phyloP scores from a whole-genome alignment of 2,113 vertebrate genomes.

The Rynchops niger region DNA sequence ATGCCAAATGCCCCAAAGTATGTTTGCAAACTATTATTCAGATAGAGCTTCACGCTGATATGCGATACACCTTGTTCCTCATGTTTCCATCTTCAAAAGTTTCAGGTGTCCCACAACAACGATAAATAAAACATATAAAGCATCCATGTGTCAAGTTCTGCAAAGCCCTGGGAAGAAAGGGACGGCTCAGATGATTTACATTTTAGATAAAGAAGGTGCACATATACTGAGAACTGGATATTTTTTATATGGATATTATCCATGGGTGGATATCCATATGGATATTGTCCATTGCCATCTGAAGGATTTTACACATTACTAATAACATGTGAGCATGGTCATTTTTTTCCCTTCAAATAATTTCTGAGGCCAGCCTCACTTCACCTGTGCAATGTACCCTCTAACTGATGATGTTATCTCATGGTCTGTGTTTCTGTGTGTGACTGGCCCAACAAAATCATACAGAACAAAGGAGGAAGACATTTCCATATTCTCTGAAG shows the following conservation, averaged over 20 bases:
- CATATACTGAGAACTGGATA: neutral
- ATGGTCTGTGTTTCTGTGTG: neutral
- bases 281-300: neutral
- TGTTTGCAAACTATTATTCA: neutral
- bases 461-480: neutral
- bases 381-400: neutral
- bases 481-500: neutral
- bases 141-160: neutral
- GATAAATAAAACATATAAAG: neutral
- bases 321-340: neutral
- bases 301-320: neutral
- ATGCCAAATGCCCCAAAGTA: neutral
- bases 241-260: neutral
- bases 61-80: neutral
- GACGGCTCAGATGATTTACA: neutral
- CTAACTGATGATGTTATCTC: neutral
- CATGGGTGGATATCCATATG: neutral
- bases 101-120: slow-evolving; percentile 10
- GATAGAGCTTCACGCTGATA: neutral
- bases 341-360: neutral
- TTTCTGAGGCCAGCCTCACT: neutral
- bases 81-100: neutral
- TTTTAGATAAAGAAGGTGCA: neutral
- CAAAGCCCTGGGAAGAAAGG: neutral
- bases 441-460: neutral